These are phyloP conservation scores for Catharus fuscescens DNA, from an alignment of 2,113 vertebrate species.

Conservation along the genomic window DNA sequence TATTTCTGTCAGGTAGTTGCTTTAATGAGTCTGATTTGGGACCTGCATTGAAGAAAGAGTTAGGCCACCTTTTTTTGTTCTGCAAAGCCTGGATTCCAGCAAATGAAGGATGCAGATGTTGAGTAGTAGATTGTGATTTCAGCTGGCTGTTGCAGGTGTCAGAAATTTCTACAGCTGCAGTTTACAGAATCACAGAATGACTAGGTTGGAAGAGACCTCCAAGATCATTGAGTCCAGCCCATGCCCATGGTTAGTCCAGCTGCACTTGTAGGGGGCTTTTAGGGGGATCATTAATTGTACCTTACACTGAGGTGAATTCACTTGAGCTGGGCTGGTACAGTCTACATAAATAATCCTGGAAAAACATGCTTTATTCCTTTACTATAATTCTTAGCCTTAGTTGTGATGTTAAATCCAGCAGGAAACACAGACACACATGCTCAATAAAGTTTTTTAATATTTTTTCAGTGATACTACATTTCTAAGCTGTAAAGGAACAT, in stretches of 20 bases:
- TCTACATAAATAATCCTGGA: neutral
- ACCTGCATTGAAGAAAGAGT: neutral
- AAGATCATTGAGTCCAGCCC: no score
- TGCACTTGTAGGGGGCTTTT: neutral
- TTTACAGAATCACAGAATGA: neutral
- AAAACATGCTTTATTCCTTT: neutral
- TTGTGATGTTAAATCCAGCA: neutral
- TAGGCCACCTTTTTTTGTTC: neutral
- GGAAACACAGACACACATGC: neutral
- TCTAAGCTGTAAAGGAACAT: neutral
- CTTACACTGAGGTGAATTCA: neutral
- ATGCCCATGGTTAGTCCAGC: neutral
- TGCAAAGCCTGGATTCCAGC: neutral
- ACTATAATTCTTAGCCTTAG: neutral
- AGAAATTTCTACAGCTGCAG: neutral
- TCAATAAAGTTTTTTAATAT: neutral
- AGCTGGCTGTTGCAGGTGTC: neutral
- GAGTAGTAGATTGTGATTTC: neutral
- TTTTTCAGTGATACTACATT: neutral
- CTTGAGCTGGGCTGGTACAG: neutral
- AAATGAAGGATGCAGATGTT: neutral
- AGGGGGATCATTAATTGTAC: neutral
- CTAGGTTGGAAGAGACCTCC: no score
- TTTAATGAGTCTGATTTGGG: neutral
- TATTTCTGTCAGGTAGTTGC: neutral